A percentile compares a stretch with the other conserved stretches of the same genome.
Conservation (phyloP, 2,797 vertebrate species). For the Phoeniculus purpureus region DNA sequence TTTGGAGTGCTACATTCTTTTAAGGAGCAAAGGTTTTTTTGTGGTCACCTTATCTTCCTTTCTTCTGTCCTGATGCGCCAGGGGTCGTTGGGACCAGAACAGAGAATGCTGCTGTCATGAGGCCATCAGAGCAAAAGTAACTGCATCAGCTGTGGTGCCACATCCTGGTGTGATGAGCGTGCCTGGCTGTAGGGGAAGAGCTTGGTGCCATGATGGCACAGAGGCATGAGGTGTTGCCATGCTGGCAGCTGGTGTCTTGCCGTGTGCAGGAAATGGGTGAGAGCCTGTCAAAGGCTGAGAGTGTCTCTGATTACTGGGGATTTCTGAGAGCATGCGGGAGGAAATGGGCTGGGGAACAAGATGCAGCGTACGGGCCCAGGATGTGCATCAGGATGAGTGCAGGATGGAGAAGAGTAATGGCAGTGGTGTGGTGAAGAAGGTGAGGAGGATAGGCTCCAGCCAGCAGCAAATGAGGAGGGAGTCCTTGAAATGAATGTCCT, state of each 20-base stretch:
- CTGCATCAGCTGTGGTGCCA: background rate
- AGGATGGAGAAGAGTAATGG: background rate
- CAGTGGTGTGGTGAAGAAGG: background rate
- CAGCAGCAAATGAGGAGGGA: background rate
- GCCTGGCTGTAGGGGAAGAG: background rate
- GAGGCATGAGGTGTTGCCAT: background rate
- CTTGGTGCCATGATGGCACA: background rate
- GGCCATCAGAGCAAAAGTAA: background rate
- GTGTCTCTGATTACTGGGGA: background rate
- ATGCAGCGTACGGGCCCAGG: background rate
- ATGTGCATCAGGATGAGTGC: background rate
- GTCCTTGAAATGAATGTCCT: background rate
- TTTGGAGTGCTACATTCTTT: background rate
- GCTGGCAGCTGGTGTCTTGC: background rate
- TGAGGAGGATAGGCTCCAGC: background rate
- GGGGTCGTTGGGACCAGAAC: background rate
- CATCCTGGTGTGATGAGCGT: accelerated
- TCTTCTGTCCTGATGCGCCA: background rate
- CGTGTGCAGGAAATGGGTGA: background rate
- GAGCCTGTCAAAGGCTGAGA: background rate
- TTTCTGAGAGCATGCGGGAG: background rate
- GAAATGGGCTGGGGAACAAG: background rate
- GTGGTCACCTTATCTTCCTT: accelerated
- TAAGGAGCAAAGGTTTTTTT: background rate
- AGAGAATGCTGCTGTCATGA: background rate